phyloP scores from a whole-genome alignment of 2,797 vertebrate genomes.

The Lacerta agilis region DNA sequence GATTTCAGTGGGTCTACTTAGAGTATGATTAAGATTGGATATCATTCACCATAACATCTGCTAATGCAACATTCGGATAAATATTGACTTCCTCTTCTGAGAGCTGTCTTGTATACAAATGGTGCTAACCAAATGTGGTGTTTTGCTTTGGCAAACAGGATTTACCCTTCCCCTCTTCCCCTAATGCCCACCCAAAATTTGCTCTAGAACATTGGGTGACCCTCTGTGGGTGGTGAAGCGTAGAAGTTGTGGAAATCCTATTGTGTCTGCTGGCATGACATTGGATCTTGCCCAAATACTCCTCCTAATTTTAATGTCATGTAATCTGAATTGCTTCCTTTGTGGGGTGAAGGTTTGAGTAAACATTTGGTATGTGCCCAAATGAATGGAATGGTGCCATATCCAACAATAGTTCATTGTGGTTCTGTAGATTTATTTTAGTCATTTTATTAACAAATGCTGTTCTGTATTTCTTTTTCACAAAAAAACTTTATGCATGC shows the following conservation, averaged over 20 bases:
- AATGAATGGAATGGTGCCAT: neutral
- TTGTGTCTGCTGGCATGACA: too few species aligned
- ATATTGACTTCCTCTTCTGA: neutral
- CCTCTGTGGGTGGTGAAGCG: too few species aligned
- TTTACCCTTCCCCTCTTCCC: too few species aligned
- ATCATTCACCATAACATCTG: neutral
- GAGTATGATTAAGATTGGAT: too few species aligned
- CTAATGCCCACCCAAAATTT: too few species aligned
- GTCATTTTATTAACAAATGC: neutral
- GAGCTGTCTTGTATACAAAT: neutral
- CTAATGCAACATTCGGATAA: neutral
- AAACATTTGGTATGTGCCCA: neutral
- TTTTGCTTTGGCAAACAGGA: too few species aligned
- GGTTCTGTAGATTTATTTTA: neutral
- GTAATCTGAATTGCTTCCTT: constrained; percentile 4
- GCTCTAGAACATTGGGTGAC: too few species aligned
- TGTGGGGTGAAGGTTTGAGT: constrained; percentile 1
- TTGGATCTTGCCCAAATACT: neutral
- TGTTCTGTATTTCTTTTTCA: neutral
- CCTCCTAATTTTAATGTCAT: neutral
- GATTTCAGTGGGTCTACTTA: too few species aligned
- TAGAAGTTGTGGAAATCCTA: too few species aligned
- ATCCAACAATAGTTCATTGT: constrained; percentile 7
- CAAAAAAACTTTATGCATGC: neutral
- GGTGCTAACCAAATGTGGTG: too few species aligned